These are phyloP conservation scores for Corbicula japonica DNA, from an alignment of 2,888 invertebrate genomes.

Conservation along the genomic window DNA sequence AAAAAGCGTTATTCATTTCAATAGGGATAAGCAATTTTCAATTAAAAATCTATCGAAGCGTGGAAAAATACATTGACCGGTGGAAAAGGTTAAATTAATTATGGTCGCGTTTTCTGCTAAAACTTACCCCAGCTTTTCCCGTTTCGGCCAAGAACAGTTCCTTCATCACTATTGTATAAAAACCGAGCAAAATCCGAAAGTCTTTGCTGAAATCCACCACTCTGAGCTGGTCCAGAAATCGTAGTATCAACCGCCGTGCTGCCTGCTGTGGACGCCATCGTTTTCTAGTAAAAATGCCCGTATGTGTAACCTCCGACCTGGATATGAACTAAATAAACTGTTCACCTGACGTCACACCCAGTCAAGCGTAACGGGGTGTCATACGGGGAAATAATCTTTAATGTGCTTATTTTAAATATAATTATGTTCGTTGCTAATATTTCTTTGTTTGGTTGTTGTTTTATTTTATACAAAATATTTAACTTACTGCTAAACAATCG, in stretches of 20 bases:
- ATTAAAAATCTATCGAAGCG: conserved; percentile 28
- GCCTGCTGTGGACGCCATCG: conserved; percentile 75
- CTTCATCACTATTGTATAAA: conserved; percentile 96
- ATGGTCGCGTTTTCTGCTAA: neutral
- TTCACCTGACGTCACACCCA: conserved; percentile 57
- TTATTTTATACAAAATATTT: too few relatives aligned
- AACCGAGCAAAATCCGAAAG: conserved; percentile 87
- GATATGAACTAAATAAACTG: conserved; percentile 55
- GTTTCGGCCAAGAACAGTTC: conserved; percentile 96
- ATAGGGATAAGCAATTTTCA: too few relatives aligned
- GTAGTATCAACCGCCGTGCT: conserved; percentile 74
- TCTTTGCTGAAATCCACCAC: conserved; percentile 69
- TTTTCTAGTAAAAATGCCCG: conserved; percentile 67
- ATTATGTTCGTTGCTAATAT: too few relatives aligned
- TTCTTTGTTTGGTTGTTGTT: too few relatives aligned
- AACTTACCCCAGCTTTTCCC: conserved; percentile 93
- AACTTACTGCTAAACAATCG: too few relatives aligned
- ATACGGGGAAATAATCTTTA: conserved; percentile 25
- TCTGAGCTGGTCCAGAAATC: conserved; percentile 69
- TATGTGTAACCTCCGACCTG: conserved; percentile 52
- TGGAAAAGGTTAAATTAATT: conserved; percentile 58
- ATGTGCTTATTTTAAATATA: too few relatives aligned
- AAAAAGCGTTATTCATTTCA: too few relatives aligned
- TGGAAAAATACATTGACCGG: conserved; percentile 52
- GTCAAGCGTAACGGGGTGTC: conserved; percentile 44